Evolutionary conservation across 2,888 invertebrate species (phyloP), one percentile per base, ranked within the genome.

Genomic region (Caenorhabditis becei): DNA sequence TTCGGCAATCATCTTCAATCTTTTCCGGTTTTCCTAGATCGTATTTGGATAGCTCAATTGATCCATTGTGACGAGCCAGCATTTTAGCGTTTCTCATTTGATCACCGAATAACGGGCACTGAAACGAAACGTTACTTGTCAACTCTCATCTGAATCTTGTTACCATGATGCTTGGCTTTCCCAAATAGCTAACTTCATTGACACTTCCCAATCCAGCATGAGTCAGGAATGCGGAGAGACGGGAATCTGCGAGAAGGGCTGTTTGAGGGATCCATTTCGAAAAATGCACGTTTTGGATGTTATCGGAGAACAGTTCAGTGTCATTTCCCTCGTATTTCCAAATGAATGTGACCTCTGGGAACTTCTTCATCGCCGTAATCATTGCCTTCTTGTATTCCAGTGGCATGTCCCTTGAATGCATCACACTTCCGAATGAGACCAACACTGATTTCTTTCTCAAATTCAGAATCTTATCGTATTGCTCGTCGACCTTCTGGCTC

Each of bases 71-170:
- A 24, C 83, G 26, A n/a, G 67, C 69, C 18, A 85, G 41, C 83
- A 86, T 83, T 11, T 74, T 63, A 2, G 84, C 83, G 53, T 87
- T 87, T 41, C 85, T 69, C 62, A 77, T 44, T 65, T 86, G 86
- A 63, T 86, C 86, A 5, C 58, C 83, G 37, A 85, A 84, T 4
- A 83, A 70, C 1, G 86, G 86, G 49, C 37, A 37, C 71, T 70
- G 32, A 1, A n/a, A 62, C 23, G n/a, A n/a, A n/a, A n/a, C n/a
- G n/a, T n/a, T n/a, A n/a, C n/a, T n/a, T n/a, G n/a, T n/a, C n/a
- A n/a, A n/a, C n/a, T n/a, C n/a, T n/a, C n/a, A n/a, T n/a, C n/a
- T n/a, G n/a, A 4, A 7, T 14, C 41, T 14, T 3, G 16, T 59
- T 10, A 63, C 53, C 4, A 63, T 56, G 32, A 80, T 37, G 0